phyloP scores from a whole-genome alignment of 1,140 invertebrate genomes.

The Nasonia giraulti region DNA sequence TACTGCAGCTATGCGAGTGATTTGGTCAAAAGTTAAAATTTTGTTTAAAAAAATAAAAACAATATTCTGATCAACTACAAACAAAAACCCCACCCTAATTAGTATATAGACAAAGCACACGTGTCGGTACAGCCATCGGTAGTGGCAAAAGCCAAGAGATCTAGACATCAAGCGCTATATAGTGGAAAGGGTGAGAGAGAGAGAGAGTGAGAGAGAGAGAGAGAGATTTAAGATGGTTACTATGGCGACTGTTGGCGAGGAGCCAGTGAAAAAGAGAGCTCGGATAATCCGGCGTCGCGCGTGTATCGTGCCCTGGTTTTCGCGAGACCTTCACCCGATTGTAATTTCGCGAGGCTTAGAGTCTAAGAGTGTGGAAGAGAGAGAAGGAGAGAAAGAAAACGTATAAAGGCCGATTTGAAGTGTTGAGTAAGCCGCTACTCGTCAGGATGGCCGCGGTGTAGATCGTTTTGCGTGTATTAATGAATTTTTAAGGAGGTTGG shows the following conservation, averaged over 20 bases:
- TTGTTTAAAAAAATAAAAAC: neutral
- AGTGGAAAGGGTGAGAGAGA: conserved; percentile 43
- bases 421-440: neutral
- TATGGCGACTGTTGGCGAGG: conserved; percentile 67
- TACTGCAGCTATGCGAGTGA: no score
- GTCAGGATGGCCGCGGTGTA: neutral
- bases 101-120: conserved; percentile 5
- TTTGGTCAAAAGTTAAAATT: no score
- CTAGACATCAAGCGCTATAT: conserved; percentile 55
- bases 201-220: no score
- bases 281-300: conserved; percentile 62
- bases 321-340: conserved; percentile 59
- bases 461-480: neutral
- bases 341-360: neutral
- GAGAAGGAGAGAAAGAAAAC: no score
- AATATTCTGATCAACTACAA: neutral
- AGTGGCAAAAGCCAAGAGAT: neutral
- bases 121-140: neutral
- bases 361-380: neutral
- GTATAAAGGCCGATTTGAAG: neutral
- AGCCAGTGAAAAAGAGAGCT: conserved; percentile 65
- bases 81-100: neutral
- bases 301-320: conserved; percentile 56
- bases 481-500: no score
- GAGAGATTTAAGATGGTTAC: conserved; percentile 67